Base-by-base conservation (phyloP, 2,888 invertebrate species). In the Acanthopleura granulata region DNA sequence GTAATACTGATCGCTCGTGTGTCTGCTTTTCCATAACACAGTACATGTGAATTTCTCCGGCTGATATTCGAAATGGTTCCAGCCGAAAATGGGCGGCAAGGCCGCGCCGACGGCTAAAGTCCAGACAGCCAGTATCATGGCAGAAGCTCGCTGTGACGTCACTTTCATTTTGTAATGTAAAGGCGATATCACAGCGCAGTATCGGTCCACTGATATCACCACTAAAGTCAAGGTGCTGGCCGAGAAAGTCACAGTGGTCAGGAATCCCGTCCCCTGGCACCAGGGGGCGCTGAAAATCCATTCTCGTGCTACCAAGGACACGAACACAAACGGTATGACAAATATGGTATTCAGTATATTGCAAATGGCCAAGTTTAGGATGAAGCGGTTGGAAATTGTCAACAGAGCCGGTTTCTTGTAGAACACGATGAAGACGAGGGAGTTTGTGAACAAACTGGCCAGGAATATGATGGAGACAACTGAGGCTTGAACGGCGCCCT, bases 301-400 rank as follows among this genome's bases (percentile, higher is more conserved):
- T 25, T 81, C 83, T 29, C 85, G 84, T 3, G 89, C 81, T n/a
- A 91, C 84, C 49, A 90, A 80, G 18, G 91, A 88, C n/a, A 81
- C 81, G 57, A 91, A 87, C 49, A 91, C 88, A 69, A 91, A 85
- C 0, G 92, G 92, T 79, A 91, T 90, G 49, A 92, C 90, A 40
- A 92, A 84, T 30, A 91, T 79, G 0, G 91, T 91, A 72, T 91
- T 91, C 62, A 92, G 83, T 51, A 91, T 86, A 84, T 92, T 92
- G 75, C 92, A 91, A 50, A 91, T 86, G 25, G 92, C 91, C 81
- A 93, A 88, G 86, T 93, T 94, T 87, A 94, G 84, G 25, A 92
- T 91, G 83, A 92, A 92, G 82, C 92, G 93, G 92, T 95, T 95
- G 76, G 95, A 95, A 84, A 95, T 93, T 81, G 95, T 95, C 86